Percentiles rank a stretch among this genome's conserved stretches.
phyloP scores from a whole-genome alignment of 2,113 vertebrate species.

The Equus quagga region DNA sequence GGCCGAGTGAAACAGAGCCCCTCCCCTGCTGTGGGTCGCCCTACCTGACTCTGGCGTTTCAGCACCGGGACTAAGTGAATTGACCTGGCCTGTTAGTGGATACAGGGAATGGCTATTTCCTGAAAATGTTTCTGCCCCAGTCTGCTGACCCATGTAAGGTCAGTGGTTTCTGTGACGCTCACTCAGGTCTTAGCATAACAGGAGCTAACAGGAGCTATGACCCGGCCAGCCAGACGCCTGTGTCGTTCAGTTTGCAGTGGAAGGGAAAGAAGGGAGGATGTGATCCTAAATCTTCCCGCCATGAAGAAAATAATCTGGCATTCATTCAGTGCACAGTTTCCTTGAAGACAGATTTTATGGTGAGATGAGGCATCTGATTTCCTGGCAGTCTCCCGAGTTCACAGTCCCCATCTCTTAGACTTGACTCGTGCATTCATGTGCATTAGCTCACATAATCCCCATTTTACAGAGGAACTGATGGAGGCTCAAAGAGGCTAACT shows the following conservation, averaged over 20 bases:
- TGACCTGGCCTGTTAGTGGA: neutral
- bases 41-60: neutral
- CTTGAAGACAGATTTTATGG: neutral
- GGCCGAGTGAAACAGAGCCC: neutral
- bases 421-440: neutral
- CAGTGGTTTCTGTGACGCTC: neutral
- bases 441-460: neutral
- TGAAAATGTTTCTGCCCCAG: neutral
- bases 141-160: neutral
- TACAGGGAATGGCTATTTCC: neutral
- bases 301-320: neutral
- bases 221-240: neutral
- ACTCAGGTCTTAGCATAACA: neutral
- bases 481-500: neutral
- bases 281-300: neutral
- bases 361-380: neutral
- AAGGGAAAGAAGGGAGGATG: neutral
- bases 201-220: neutral
- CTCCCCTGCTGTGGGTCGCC: neutral
- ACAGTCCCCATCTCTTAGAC: neutral
- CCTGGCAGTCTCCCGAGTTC: neutral
- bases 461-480: neutral
- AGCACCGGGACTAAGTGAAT: neutral
- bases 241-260: neutral
- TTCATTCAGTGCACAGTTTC: neutral